Evolutionary conservation across 2,113 vertebrate genomes (phyloP), one percentile per base, ranked within the genome.

Genomic region (Prionailurus bengalensis): DNA sequence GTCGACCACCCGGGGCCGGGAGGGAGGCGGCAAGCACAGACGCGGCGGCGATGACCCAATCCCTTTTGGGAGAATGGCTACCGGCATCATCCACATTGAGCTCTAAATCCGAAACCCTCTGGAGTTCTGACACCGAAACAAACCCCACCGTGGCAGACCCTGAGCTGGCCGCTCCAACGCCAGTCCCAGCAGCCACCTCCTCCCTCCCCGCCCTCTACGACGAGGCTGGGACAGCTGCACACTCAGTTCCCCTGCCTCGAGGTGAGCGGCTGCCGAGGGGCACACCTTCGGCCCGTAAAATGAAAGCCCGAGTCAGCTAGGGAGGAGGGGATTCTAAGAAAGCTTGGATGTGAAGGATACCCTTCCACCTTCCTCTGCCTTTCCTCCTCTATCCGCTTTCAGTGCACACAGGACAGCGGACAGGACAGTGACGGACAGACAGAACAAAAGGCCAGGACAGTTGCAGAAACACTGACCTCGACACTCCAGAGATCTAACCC

Each of bases 1-100:
- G 0, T 2, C 1, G 48, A 29, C 21, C 42, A 21, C 7, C 21
- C 17, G 0, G 0, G 55, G 11, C 55, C 70, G 42, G 48, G n/a
- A 23, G 31, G 17, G 11, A 66, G 23, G 55, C 21, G 7, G 4
- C 2, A 0, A 53, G 6, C 55, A 5, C 70, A 63, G 23, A 13
- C 0, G 7, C 29, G 4, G 8, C 2, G 4, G 31, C 16, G 31
- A 15, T 0, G 4, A 45, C 14, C 71, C 23, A 1, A 23, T 1
- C 74, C 58, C 42, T 78, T 58, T 45, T n/a, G 7, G 65, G 66
- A 51, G 19, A 9, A 55, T 0, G 13, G 51, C 81, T 8, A 0
- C 4, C 65, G 10, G 2, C 3, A 15, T 17, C 51, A 55, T 0
- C 83, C 31, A 3, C n/a, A 1, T 82, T 7, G 1, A 89, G 53